A percentile compares a stretch with the other conserved stretches of the same genome.
These are phyloP conservation scores for Ametastegia equiseti DNA, from an alignment of 2,888 invertebrate genomes.

Conservation along the genomic window DNA sequence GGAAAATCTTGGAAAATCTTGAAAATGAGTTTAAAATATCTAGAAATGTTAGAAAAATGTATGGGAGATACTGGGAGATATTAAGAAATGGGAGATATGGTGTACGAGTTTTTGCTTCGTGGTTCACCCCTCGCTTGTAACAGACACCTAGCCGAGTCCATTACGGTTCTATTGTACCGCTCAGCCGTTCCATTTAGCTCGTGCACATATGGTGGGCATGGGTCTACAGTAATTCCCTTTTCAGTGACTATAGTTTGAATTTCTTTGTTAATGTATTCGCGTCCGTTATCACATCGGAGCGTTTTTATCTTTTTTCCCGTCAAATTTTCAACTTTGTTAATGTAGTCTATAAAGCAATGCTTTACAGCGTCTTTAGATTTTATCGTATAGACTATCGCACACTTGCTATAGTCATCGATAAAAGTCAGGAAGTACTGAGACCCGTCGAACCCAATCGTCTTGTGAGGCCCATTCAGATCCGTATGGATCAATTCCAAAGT, in stretches of 20 bases:
- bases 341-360: slow-evolving; percentile 50
- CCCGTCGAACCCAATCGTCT: slow-evolving; percentile 47
- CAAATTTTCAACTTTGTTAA: slow-evolving; percentile 47
- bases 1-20: too few species aligned
- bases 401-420: slow-evolving; percentile 57
- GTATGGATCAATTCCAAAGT: slow-evolving; percentile 45
- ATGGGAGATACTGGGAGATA: too few species aligned
- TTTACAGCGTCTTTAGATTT: slow-evolving; percentile 54
- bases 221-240: slow-evolving; percentile 47
- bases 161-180: slow-evolving; percentile 53
- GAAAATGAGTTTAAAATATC: too few species aligned
- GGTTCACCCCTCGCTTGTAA: too few species aligned
- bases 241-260: slow-evolving; percentile 37
- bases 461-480: slow-evolving; percentile 50
- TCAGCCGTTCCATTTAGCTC: slow-evolving; percentile 54
- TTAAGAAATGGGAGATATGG: too few species aligned
- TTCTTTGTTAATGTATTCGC: slow-evolving; percentile 43
- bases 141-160: slow-evolving; percentile 56
- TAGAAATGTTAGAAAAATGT: too few species aligned
- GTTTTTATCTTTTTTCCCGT: slow-evolving; percentile 45
- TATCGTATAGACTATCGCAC: slow-evolving; percentile 52
- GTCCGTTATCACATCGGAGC: slow-evolving; percentile 49
- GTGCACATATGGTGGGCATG: slow-evolving; percentile 53
- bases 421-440: slow-evolving; percentile 57
- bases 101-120: too few species aligned